A percentile compares a stretch with the other conserved stretches of the same genome.
These are phyloP conservation scores for Carduelis carduelis DNA, from an alignment of 2,797 vertebrate genomes.

Conservation along the genomic window DNA sequence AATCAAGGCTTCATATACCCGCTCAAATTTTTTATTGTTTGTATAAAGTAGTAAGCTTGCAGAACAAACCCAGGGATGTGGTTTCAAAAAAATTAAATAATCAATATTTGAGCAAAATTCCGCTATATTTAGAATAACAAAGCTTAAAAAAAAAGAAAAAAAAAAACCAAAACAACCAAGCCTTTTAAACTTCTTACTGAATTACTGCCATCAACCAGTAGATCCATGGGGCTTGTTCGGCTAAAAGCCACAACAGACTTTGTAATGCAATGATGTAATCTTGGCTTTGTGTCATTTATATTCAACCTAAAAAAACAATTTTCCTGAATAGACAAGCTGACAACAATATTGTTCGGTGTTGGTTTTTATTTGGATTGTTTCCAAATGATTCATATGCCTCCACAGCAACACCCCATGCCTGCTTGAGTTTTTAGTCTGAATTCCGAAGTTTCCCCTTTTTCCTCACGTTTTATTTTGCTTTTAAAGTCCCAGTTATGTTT, in stretches of 20 bases:
- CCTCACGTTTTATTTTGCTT: slow-evolving; percentile 75
- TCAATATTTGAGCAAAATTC: slow-evolving; percentile 38
- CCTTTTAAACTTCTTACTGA: slow-evolving; percentile 70
- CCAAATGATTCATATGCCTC: slow-evolving; percentile 85
- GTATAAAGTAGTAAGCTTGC: slow-evolving; percentile 23
- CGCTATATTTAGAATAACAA: slow-evolving; percentile 39
- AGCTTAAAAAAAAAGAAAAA: not conserved
- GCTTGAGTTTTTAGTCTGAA: slow-evolving; percentile 69
- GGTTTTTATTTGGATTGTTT: slow-evolving; percentile 86
- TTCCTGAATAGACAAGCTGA: slow-evolving; percentile 84
- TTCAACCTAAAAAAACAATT: slow-evolving; percentile 81
- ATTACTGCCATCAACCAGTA: slow-evolving; percentile 72
- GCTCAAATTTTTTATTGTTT: slow-evolving; percentile 34
- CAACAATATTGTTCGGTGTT: slow-evolving; percentile 85
- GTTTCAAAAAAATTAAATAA: not conserved
- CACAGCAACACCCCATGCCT: slow-evolving; percentile 77
- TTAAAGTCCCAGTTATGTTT: slow-evolving; percentile 78
- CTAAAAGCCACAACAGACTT: slow-evolving; percentile 84
- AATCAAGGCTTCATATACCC: slow-evolving; percentile 48
- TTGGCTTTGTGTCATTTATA: slow-evolving; percentile 87
- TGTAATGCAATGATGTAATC: slow-evolving; percentile 89
- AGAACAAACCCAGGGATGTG: slow-evolving; percentile 23
- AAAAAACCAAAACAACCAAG: not conserved
- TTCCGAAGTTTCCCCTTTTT: slow-evolving; percentile 74
- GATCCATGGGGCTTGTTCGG: slow-evolving; percentile 75